Percentiles rank a stretch among this genome's conserved stretches.
Evolutionary conservation across 2,888 invertebrate genomes (phyloP).

Genomic region (Lasioglossum oenotherae): DNA sequence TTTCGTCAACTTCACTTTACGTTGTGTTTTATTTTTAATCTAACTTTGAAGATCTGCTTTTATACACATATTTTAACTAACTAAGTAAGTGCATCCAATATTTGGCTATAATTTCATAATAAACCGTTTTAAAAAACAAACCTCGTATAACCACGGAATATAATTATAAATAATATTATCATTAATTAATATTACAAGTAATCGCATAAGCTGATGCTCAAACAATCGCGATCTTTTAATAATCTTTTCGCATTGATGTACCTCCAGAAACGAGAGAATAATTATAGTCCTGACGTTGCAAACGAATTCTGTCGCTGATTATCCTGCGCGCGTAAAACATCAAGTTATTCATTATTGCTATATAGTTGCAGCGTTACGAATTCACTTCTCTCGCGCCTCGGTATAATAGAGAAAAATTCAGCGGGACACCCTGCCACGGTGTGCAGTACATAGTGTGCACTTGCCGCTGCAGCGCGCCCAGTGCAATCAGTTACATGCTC

Average conservation of each 20-base stretch:
- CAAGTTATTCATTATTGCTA: not conserved
- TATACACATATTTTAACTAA: too few relatives aligned
- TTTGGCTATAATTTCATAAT: too few relatives aligned
- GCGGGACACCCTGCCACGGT: not conserved
- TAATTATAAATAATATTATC: too few relatives aligned
- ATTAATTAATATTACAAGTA: too few relatives aligned
- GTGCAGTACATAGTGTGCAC: constrained; percentile 1
- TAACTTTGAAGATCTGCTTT: too few relatives aligned
- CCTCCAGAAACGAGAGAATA: not conserved
- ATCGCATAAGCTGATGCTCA: not conserved
- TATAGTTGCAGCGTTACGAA: constrained; percentile 23
- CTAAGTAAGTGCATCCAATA: too few relatives aligned
- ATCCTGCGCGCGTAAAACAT: not conserved
- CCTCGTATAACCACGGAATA: too few relatives aligned
- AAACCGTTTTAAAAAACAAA: not conserved
- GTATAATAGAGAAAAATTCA: constrained; percentile 6
- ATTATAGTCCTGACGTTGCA: not conserved
- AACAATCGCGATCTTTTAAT: not conserved
- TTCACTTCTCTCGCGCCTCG: constrained; percentile 1
- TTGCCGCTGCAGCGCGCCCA: constrained; percentile 13
- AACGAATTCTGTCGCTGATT: constrained; percentile 3
- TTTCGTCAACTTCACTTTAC: too few relatives aligned
- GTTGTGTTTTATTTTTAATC: too few relatives aligned
- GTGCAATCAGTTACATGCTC: constrained; percentile 44
- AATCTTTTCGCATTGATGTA: not conserved